phyloP scores from a whole-genome alignment of 2,888 invertebrate species.

The Adineta ricciae region DNA sequence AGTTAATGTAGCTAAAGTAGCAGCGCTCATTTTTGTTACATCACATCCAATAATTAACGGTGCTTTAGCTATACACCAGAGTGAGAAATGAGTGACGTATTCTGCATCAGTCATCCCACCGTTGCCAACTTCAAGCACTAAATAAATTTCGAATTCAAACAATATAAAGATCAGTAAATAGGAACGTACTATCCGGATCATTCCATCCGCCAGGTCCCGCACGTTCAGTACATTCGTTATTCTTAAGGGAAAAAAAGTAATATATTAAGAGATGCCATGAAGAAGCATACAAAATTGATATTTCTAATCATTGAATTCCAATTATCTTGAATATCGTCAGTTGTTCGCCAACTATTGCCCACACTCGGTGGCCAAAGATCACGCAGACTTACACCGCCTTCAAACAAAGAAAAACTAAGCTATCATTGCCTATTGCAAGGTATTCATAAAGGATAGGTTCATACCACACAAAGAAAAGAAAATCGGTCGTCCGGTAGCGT shows the following conservation, averaged over 20 bases:
- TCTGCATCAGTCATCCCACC: neutral
- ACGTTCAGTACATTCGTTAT: neutral
- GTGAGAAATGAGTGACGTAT: neutral
- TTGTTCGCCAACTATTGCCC: neutral
- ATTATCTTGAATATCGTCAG: neutral
- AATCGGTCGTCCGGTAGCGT: neutral
- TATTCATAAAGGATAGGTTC: no score
- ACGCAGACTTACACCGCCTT: neutral
- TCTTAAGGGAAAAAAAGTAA: neutral
- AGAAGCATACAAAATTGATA: neutral
- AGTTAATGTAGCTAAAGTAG: neutral
- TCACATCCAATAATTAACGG: neutral
- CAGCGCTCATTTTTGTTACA: neutral
- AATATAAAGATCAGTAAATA: neutral
- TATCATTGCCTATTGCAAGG: no score
- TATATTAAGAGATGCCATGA: neutral
- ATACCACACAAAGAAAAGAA: neutral
- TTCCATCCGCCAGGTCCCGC: neutral
- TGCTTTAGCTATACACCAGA: neutral
- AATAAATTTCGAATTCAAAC: neutral
- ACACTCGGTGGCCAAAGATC: neutral
- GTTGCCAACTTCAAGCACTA: neutral
- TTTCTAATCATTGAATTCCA: neutral
- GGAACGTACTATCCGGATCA: neutral
- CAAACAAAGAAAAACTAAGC: neutral